These are phyloP conservation scores for Thumatha senex DNA, from an alignment of 2,888 invertebrate species.

Conservation along the genomic window DNA sequence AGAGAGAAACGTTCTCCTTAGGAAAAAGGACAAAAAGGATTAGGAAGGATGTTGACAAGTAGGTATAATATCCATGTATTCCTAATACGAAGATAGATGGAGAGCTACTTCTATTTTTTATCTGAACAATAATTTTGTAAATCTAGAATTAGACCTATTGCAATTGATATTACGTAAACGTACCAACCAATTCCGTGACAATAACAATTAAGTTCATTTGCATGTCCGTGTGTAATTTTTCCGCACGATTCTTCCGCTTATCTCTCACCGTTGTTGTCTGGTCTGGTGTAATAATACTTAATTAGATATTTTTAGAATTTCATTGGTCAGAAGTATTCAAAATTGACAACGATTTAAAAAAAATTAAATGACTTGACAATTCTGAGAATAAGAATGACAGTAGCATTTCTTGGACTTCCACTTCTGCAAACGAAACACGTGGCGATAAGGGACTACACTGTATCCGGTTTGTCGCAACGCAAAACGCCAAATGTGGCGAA, in stretches of 20 bases:
- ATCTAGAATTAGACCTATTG: too few species aligned
- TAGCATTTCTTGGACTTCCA: conserved; percentile 35
- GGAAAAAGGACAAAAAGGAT: too few species aligned
- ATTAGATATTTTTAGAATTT: conserved; percentile 20
- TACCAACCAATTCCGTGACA: conserved; percentile 50
- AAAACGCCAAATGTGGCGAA: conserved; percentile 54
- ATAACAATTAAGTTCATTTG: conserved; percentile 59
- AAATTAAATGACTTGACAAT: conserved; percentile 36
- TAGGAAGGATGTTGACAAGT: too few species aligned
- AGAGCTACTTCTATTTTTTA: too few species aligned
- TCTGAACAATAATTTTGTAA: too few species aligned
- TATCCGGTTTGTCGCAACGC: conserved; percentile 57
- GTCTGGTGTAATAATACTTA: conserved; percentile 44
- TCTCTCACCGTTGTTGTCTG: conserved; percentile 61
- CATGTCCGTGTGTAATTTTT: conserved; percentile 56
- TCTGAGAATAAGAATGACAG: conserved; percentile 46
- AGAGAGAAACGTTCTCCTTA: conserved; percentile 16
- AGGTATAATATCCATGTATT: too few species aligned
- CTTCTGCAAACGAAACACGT: conserved; percentile 60
- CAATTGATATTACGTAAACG: conserved; percentile 28
- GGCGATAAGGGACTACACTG: conserved; percentile 58
- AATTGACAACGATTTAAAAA: too few species aligned
- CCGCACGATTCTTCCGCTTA: conserved; percentile 52
- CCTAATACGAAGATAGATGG: too few species aligned
- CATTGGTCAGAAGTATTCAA: too few species aligned